phyloP scores from a whole-genome alignment of 2,113 vertebrate genomes.

The Protobothrops mucrosquamatus region DNA sequence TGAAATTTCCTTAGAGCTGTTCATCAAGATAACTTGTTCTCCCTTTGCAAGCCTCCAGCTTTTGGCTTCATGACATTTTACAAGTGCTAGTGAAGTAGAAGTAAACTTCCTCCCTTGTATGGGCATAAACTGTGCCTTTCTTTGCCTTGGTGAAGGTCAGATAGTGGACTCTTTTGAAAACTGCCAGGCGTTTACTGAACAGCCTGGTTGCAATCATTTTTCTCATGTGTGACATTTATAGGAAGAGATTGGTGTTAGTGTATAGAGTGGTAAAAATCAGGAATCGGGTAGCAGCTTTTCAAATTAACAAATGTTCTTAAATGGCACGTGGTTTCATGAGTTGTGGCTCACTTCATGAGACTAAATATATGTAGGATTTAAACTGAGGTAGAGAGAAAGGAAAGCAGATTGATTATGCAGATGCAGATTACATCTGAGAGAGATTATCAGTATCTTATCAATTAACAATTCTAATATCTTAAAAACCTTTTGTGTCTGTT shows the following conservation, averaged over 20 bases:
- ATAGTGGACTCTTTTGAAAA: neutral
- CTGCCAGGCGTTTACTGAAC: neutral
- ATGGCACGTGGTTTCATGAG: neutral
- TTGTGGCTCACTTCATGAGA: neutral
- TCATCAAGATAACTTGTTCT: neutral
- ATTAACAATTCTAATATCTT: neutral
- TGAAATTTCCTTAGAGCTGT: neutral
- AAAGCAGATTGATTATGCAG: neutral
- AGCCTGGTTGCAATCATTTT: neutral
- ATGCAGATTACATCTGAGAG: neutral
- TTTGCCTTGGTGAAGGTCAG: neutral
- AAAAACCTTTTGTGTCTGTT: neutral
- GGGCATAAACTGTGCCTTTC: neutral
- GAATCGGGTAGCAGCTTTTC: neutral
- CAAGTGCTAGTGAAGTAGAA: neutral
- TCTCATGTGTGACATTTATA: neutral
- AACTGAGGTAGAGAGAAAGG: neutral
- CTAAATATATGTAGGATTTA: neutral
- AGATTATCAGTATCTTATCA: neutral
- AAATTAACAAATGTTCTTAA: neutral
- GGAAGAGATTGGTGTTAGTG: neutral
- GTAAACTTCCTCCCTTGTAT: neutral
- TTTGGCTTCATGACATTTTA: neutral
- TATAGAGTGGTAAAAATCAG: neutral
- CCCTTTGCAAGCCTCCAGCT: neutral